Evolutionary conservation across 2,113 vertebrate species (phyloP).

Genomic region (Etheostoma spectabile): DNA sequence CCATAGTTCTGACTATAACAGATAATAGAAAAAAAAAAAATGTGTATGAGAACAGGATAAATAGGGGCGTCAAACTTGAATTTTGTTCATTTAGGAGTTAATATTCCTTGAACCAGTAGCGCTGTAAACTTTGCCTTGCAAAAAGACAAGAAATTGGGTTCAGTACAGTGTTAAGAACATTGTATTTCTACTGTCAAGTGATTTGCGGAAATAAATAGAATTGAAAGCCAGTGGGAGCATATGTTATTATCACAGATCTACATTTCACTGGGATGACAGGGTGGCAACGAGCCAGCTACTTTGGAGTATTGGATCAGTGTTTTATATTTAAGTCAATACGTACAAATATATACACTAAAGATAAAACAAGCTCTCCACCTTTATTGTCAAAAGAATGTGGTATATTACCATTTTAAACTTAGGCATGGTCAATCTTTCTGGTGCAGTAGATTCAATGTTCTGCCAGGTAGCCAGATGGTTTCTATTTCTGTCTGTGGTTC

Average conservation of each 20-base stretch:
- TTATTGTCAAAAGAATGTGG: conserved; percentile 39
- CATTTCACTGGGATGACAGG: conserved; percentile 69
- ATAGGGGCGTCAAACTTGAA: conserved; percentile 9
- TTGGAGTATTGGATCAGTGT: conserved; percentile 46
- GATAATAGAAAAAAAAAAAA: conserved; percentile 1
- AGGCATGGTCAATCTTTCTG: conserved; percentile 19
- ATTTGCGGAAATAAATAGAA: conserved; percentile 67
- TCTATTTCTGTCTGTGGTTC: conserved; percentile 28
- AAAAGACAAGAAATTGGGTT: conserved; percentile 37
- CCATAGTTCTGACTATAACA: conserved; percentile 22
- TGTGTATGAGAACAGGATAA: conserved; percentile 28
- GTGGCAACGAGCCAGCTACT: conserved; percentile 68
- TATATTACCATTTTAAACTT: conserved; percentile 23
- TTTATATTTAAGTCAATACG: conserved; percentile 58
- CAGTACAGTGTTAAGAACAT: conserved; percentile 47
- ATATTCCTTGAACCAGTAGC: conserved; percentile 37
- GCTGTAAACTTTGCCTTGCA: conserved; percentile 10
- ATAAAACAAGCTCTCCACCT: conserved; percentile 54
- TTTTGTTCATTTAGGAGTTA: conserved; percentile 49
- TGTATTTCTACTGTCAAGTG: conserved; percentile 67
- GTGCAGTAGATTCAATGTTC: conserved; percentile 8
- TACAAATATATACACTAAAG: conserved; percentile 59
- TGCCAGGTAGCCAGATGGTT: conserved; percentile 48
- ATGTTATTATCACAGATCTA: conserved; percentile 75
- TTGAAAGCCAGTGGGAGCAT: conserved; percentile 60